Conservation (phyloP, 2,888 invertebrate genomes). For the Auanema freiburgensis region DNA sequence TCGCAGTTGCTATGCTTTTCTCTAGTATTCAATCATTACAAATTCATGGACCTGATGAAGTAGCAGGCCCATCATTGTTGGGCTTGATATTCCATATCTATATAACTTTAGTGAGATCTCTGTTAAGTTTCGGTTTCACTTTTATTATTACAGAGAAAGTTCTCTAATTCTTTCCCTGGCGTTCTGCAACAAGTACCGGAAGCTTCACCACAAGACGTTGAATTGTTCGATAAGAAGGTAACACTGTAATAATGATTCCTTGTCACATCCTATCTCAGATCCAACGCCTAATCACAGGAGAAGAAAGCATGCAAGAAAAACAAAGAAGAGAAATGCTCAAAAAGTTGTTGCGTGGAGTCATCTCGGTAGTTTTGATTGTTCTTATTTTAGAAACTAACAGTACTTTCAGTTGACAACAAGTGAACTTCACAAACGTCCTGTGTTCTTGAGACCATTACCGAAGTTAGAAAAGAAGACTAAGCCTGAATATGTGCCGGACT, state of each 20-base stretch:
- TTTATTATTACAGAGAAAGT: conserved; percentile 12
- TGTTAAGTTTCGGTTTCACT: conserved; percentile 1
- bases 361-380: conserved; percentile 22
- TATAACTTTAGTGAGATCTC: conserved; percentile 1
- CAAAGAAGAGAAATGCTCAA: conserved; percentile 40
- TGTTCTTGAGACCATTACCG: conserved; percentile 17
- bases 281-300: conserved; percentile 10
- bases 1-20: conserved; percentile 10
- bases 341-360: conserved; percentile 40
- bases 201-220: conserved; percentile 1
- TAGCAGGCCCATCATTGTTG: conserved; percentile 5
- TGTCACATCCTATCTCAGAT: too few species aligned
- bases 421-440: conserved; percentile 17
- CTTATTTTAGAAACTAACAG: background rate
- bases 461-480: conserved; percentile 11
- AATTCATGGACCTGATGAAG: conserved; percentile 18
- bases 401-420: conserved; percentile 9
- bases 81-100: conserved; percentile 18
- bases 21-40: conserved; percentile 12
- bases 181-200: conserved; percentile 20
- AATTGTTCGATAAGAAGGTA: conserved; percentile 13
- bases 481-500: too few species aligned
- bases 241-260: too few species aligned
- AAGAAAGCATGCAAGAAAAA: conserved; percentile 33
- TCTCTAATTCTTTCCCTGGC: conserved; percentile 11